A percentile compares a stretch with the other conserved stretches of the same genome.
Evolutionary conservation across 1,140 invertebrate species (phyloP).

Genomic region (Cyclina sinensis): DNA sequence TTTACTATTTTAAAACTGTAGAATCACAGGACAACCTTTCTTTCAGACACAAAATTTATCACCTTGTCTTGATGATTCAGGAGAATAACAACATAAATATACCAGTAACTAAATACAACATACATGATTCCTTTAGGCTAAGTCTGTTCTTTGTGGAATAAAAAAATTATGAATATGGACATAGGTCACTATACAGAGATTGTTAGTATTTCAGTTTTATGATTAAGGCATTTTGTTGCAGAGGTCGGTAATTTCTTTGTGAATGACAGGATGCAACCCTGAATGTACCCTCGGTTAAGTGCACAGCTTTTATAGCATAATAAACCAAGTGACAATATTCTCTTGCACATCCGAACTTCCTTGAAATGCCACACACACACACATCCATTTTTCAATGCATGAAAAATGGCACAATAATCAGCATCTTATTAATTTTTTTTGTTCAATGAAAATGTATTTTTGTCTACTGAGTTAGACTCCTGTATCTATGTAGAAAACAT

Average conservation of each 20-base stretch:
- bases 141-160: neutral
- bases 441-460: neutral
- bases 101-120: no score
- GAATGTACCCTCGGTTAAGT: neutral
- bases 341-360: no score
- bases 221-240: constrained; percentile 1
- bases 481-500: neutral
- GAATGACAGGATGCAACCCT: neutral
- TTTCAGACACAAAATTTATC: no score
- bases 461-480: neutral
- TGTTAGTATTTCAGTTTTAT: neutral
- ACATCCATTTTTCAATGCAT: neutral
- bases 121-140: neutral
- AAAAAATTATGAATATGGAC: neutral
- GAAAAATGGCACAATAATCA: neutral
- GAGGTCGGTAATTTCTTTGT: neutral
- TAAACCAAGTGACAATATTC: no score
- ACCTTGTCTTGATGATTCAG: no score
- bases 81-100: no score
- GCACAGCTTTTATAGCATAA: no score
- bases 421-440: neutral
- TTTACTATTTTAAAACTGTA: no score
- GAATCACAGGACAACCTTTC: no score
- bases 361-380: no score
- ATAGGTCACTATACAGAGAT: neutral